phyloP scores from a whole-genome alignment of 2,888 invertebrate species.

The Lasius fuliginosus region DNA sequence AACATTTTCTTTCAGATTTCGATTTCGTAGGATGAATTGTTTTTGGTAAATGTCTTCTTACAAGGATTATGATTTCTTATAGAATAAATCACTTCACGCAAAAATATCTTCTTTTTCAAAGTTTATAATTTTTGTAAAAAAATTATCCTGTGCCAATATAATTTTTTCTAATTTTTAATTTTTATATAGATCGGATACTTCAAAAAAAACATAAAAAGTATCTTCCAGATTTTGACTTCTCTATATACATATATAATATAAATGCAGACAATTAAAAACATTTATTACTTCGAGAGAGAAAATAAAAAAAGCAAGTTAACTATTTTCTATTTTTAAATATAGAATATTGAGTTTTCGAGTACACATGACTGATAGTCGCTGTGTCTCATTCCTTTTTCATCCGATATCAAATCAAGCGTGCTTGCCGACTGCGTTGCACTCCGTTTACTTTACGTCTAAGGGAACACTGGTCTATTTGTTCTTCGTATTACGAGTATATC shows the following conservation, averaged over 20 bases:
- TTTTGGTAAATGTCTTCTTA: not conserved
- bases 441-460: conserved; percentile 28
- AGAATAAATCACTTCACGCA: not conserved
- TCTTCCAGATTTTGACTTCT: not conserved
- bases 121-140: not conserved
- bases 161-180: not conserved
- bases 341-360: not conserved
- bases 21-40: not conserved
- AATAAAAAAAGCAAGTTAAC: not conserved
- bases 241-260: not conserved
- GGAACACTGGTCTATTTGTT: conserved; percentile 44
- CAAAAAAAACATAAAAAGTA: not conserved
- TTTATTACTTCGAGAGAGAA: not conserved
- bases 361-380: not conserved
- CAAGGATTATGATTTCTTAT: not conserved
- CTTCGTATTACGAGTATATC: conserved; percentile 39
- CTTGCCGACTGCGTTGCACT: conserved; percentile 12
- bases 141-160: not conserved
- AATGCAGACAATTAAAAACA: not conserved
- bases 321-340: not conserved
- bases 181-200: not conserved
- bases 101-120: not conserved
- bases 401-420: conserved; percentile 29
- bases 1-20: not conserved
- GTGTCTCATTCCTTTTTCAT: conserved; percentile 23